Conservation (phyloP, 2,797 vertebrate genomes). For the Lepilemur ruficaudatus region DNA sequence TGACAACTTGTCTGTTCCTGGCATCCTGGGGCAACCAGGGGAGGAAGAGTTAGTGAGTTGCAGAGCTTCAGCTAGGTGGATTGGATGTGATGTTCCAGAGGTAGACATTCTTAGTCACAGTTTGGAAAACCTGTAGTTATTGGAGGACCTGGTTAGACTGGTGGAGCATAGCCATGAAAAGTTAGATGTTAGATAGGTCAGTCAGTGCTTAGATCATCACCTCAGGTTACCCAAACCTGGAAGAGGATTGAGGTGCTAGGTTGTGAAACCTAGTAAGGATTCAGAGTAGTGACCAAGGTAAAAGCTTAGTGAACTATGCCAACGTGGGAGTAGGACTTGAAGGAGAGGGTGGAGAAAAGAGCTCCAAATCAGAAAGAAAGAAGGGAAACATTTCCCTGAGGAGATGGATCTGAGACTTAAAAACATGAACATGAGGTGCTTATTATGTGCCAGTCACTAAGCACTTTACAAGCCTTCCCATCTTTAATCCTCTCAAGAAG, state of each 20-base stretch:
- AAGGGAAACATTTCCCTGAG: background rate
- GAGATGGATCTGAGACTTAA: background rate
- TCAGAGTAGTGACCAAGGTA: background rate
- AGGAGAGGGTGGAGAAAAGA: background rate
- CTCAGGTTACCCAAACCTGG: background rate
- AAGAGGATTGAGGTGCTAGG: background rate
- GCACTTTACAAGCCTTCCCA: constrained; percentile 56
- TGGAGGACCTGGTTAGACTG: background rate
- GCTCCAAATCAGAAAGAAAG: background rate
- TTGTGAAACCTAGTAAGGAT: background rate
- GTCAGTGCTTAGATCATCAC: background rate
- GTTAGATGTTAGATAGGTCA: background rate
- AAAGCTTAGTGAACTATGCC: background rate
- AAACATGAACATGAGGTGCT: background rate
- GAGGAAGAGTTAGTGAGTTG: background rate
- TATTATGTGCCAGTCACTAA: constrained; percentile 30
- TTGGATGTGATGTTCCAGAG: background rate
- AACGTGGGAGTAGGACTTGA: background rate
- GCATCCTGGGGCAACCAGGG: background rate
- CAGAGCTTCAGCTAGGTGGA: background rate
- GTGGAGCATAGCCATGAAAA: background rate
- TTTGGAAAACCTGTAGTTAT: constrained; percentile 5
- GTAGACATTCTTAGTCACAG: background rate
- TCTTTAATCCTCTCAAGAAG: constrained; percentile 61
- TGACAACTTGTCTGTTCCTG: background rate